Conservation (phyloP, 1,140 invertebrate species). For the Asbolus verrucosus region DNA sequence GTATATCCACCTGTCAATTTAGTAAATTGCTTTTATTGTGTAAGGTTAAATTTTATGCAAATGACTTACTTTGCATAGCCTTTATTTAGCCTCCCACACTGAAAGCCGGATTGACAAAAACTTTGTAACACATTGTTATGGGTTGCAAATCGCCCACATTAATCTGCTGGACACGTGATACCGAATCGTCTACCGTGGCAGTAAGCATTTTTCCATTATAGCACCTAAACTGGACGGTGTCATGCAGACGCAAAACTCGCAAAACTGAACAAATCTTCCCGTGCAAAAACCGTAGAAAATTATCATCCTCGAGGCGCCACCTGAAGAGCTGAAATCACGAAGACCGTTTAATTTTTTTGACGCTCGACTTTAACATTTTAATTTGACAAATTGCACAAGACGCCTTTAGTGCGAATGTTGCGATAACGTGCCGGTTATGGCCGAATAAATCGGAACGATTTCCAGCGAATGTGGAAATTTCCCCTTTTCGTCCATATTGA, state of each 20-base stretch:
- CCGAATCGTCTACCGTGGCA: slow-evolving; percentile 24
- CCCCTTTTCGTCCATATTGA: slow-evolving; percentile 9
- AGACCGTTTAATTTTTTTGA: no score
- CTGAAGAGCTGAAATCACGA: no score
- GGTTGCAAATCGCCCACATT: slow-evolving; percentile 42
- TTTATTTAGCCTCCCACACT: background rate
- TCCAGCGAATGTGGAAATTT: background rate
- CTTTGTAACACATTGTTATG: slow-evolving; percentile 36
- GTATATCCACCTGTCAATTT: background rate
- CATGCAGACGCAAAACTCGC: no score
- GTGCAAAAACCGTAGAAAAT: background rate
- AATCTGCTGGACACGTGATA: slow-evolving; percentile 39
- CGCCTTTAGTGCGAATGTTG: background rate
- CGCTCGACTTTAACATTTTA: no score
- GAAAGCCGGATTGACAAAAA: background rate
- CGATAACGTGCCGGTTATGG: background rate
- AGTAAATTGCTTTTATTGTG: slow-evolving; percentile 5
- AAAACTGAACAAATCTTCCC: no score
- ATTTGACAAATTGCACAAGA: no score
- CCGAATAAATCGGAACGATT: background rate
- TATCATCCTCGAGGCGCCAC: no score
- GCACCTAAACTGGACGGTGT: slow-evolving; percentile 26
- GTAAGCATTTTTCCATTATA: slow-evolving; percentile 37
- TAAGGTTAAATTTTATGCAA: slow-evolving; percentile 28
- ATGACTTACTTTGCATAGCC: slow-evolving; percentile 17